Conservation (phyloP, 2,888 invertebrate species). For the Odontomyia ornata region DNA sequence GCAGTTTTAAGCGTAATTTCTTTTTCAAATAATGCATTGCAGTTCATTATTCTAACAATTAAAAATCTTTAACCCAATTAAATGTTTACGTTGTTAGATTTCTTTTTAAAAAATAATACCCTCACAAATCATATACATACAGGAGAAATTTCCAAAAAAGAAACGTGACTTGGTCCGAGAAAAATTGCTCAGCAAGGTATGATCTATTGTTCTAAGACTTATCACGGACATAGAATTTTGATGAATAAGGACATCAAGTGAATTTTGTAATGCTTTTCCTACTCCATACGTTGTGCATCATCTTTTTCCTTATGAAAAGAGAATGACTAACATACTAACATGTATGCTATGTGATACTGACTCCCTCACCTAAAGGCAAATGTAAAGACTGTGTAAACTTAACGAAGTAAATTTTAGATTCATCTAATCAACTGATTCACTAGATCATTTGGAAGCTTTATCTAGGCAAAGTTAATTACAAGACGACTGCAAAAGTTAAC, state of each 20-base stretch:
- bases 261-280: background rate
- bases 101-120: background rate
- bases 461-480: no score
- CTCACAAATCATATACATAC: conserved; percentile 56
- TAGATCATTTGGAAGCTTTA: no score
- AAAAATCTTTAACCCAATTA: no score
- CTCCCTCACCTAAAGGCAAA: no score
- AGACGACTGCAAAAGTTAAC: no score
- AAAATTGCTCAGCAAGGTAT: conserved; percentile 66
- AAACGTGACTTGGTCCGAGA: conserved; percentile 81
- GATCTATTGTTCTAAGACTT: conserved; percentile 43
- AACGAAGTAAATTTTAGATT: no score
- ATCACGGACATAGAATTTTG: background rate
- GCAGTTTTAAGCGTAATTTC: background rate
- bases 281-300: background rate
- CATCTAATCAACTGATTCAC: no score
- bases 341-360: background rate
- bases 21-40: conserved; percentile 23
- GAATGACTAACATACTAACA: background rate
- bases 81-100: no score
- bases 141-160: conserved; percentile 83
- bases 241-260: background rate
- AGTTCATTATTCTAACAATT: no score
- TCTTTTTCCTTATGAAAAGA: background rate
- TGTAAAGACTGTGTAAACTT: no score